phyloP scores from a whole-genome alignment of 2,797 vertebrate genomes.

The Neosilurus mollespiculum region DNA sequence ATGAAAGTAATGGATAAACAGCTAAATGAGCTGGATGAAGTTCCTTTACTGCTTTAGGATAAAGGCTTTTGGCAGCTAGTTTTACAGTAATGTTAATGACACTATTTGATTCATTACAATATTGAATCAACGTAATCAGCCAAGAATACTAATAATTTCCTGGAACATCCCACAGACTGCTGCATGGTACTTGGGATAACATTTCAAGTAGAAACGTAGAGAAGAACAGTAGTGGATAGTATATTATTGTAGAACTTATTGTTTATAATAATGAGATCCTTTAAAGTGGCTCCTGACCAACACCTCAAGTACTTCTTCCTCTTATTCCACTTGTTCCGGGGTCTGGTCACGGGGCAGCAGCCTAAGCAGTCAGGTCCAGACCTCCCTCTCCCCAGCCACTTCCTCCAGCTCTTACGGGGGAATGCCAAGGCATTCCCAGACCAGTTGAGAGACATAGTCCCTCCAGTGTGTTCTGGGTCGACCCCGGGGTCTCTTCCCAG shows the following conservation, averaged over 20 bases:
- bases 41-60: neutral
- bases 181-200: neutral
- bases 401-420: no score
- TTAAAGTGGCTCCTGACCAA: neutral
- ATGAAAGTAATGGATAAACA: neutral
- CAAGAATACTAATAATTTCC: neutral
- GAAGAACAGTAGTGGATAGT: neutral
- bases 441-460: no score
- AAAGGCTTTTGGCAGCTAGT: neutral
- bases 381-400: no score
- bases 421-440: no score
- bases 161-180: neutral
- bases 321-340: no score
- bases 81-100: neutral
- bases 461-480: no score
- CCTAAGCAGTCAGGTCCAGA: no score
- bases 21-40: neutral
- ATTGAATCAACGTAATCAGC: neutral
- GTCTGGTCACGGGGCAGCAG: no score
- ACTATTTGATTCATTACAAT: neutral
- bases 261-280: no score
- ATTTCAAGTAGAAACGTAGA: neutral
- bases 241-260: neutral
- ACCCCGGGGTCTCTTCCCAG: no score
- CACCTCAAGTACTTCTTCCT: neutral